These are phyloP conservation scores for Leptatherina wallacei DNA, from an alignment of 2,797 vertebrate genomes.

Conservation along the genomic window DNA sequence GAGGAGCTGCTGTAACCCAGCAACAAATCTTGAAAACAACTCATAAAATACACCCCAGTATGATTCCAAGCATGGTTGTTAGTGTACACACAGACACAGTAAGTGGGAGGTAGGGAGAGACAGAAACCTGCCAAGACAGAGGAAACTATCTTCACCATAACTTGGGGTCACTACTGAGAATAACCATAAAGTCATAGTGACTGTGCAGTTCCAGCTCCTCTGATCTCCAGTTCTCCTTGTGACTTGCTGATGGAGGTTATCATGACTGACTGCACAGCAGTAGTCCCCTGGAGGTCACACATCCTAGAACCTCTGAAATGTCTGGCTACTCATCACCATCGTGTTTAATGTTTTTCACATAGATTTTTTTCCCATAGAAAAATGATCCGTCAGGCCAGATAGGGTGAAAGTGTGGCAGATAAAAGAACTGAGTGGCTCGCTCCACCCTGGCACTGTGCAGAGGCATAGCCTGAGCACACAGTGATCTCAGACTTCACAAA, in stretches of 20 bases:
- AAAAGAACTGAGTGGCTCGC: conserved; percentile 22
- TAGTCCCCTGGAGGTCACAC: conserved; percentile 44
- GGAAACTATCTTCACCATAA: conserved; percentile 20
- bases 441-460: conserved; percentile 3
- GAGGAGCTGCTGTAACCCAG: conserved; percentile 52
- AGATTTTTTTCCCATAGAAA: conserved; percentile 48
- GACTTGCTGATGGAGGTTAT: conserved; percentile 27
- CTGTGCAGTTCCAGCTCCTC: conserved; percentile 27
- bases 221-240: conserved; percentile 14
- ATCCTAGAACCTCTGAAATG: conserved; percentile 39
- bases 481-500: conserved; percentile 52
- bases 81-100: conserved; percentile 24
- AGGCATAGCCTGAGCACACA: conserved; percentile 9
- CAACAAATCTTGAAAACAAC: conserved; percentile 59
- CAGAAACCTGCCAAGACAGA: conserved; percentile 21
- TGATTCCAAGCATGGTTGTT: conserved; percentile 28
- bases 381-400: conserved; percentile 8
- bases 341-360: conserved; percentile 54
- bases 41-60: conserved; percentile 38
- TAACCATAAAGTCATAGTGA: conserved; percentile 32
- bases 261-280: conserved; percentile 29
- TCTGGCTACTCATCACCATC: conserved; percentile 8
- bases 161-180: conserved; percentile 29
- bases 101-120: neutral
- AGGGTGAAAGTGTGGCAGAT: conserved; percentile 27